Base-by-base conservation (phyloP, 2,113 vertebrate genomes). In the Pardalotus punctatus region DNA sequence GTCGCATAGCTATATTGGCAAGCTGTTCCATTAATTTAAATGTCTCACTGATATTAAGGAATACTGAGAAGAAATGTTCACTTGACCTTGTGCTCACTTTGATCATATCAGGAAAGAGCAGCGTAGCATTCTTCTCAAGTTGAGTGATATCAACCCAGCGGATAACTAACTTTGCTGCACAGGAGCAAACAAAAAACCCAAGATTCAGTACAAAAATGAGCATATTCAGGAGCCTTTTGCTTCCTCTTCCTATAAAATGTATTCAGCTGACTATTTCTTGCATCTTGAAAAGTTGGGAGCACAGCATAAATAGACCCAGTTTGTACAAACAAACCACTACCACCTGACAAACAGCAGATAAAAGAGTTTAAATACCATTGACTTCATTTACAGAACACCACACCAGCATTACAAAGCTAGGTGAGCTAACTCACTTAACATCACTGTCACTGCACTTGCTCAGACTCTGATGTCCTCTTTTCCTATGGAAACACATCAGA, bases 111-210 rank as follows among this genome's bases (percentile, higher is more conserved):
- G 99, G 99, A 51, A 99, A 98, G 9, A 99, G 98, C 70, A 99
- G 97, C 0, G 99, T 99, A 92, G 99, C 98, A 6, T 98, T 99
- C 97, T 99, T 99, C 98, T 99, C 99, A 14, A 99, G 98, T 87
- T 99, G 99, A 47, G 99, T 99, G 95, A 99, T 98, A 90, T 99
- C 99, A 5, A 99, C 99, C 99, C 99, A 99, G 53, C 99, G 99
- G 96, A 99, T 98, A 74, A 99, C 99, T 96, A 99, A 97, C 97
- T 99, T 99, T 65, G 98, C 99, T 99, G 90, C 71, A 72, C 33
- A 93, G 31, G 78, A 73, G 51, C 66, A 90, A 89, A 86, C 25
- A 93, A 66, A 54, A 71, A 54, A 57, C 58, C 14, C 18, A n/a
- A 57, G 7, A 47, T 50, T 84, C 31, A 97, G 38, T 96, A 48